Evolutionary conservation across 1,140 invertebrate species (phyloP), one percentile per base, ranked within the genome.

Genomic region (Sesamia nonagrioides): DNA sequence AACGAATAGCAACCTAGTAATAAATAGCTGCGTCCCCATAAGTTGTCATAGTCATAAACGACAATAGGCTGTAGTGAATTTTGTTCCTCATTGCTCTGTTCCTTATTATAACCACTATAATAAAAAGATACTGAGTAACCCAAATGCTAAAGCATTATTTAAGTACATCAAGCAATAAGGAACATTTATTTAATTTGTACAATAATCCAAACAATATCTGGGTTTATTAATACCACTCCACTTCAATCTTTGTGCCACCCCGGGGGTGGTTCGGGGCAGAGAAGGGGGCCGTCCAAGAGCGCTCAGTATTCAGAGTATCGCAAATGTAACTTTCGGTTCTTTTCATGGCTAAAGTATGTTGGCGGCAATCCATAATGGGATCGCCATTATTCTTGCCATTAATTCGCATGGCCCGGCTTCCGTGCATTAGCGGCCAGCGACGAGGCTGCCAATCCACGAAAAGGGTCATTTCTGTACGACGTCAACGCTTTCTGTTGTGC

Each of bases 291-390:
- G 88, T 88, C 88, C 87, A 85, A 89, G 87, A 86, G 85, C 88
- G 92, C 86, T 92, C 92, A 90, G 92, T 95, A 95, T 95, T 95
- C 92, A 95, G 89, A 94, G 93, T 95, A 94, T 95, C 92, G 93
- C 91, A 93, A 95, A 95, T 95, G 93, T 95, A 95, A 95, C 93
- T 95, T 95, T 95, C 92, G 93, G 93, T 94, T 95, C 93, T 94
- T 95, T 95, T 95, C 92, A 94, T 95, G 89, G 87, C 91, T 95
- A 94, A 95, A 95, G 92, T 94, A 95, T 94, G 93, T 95, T 95
- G 93, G 93, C 93, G 92, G 93, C 93, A 93, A 95, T 95, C 93
- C 93, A 94, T 95, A 95, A 95, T 95, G 93, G 93, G 90, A 93
- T 94, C 90, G 91, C 92, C 93, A 95, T 95, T 95, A 94, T 95